These are phyloP conservation scores for Hypena proboscidalis DNA, from an alignment of 2,888 invertebrate genomes.

Conservation along the genomic window DNA sequence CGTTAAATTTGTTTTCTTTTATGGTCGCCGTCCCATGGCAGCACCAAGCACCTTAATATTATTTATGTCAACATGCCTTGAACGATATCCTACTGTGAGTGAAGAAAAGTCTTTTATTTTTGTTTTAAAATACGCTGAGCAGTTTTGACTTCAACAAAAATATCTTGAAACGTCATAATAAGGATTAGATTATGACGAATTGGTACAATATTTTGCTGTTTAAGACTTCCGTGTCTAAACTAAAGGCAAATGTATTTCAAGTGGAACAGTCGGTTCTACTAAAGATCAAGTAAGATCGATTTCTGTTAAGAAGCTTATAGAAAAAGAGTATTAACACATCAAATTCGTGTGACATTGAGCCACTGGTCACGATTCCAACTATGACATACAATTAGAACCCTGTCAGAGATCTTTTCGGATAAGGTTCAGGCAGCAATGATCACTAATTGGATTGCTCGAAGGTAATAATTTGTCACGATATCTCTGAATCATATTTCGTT, in stretches of 20 bases:
- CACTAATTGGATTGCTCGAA: background rate
- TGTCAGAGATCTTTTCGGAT: background rate
- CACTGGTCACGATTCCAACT: constrained; percentile 3
- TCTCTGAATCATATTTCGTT: no score
- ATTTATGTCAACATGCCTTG: constrained; percentile 76
- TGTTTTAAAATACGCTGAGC: constrained; percentile 25
- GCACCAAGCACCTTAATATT: constrained; percentile 69
- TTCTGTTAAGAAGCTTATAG: constrained; percentile 1
- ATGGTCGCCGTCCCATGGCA: constrained; percentile 47
- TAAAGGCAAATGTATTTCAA: no score
- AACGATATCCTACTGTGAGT: constrained; percentile 41
- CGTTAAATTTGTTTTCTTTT: constrained; percentile 43
- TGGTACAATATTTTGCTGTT: background rate
- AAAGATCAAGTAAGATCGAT: background rate
- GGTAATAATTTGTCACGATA: no score
- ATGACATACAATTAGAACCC: background rate
- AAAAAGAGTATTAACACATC: background rate
- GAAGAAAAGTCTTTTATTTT: constrained; percentile 42
- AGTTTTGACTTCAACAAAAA: constrained; percentile 7
- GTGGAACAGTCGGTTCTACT: background rate
- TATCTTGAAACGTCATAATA: constrained; percentile 13
- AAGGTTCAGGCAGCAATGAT: constrained; percentile 3
- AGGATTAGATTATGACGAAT: constrained; percentile 10
- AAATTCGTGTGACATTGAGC: constrained; percentile 5
- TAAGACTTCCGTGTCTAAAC: no score